Evolutionary conservation across 1,140 invertebrate species (phyloP), one percentile per base, ranked within the genome.

Genomic region (Eciton burchellii): DNA sequence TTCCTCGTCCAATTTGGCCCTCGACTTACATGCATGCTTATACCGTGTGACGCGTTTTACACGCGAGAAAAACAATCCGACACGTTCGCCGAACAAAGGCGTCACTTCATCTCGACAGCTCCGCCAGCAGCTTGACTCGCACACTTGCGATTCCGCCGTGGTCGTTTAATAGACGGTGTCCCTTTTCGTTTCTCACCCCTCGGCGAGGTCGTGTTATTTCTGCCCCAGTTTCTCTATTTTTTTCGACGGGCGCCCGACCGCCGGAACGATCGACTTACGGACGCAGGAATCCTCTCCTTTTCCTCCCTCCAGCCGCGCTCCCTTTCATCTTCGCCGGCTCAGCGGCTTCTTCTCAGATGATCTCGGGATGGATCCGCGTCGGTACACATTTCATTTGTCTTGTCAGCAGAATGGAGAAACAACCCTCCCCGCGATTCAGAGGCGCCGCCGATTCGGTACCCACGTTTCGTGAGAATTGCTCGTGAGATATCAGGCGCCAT

Each of bases 321-420:
- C 65, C 92, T 92, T 93, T 92, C 89, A 93, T 93, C 89, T 92
- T 91, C 59, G 90, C 91, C 92, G 92, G 81, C 88, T 68, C 56
- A 72, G 76, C 82, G 76, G 85, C 81, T 81, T 87, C 81, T 81
- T 87, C 45, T 84, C 86, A 76, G 89, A 87, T 84, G 86, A 87
- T 87, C 90, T 71, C 81, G 83, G 81, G 82, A 91, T 90, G 84
- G 89, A 89, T 73, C 87, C 85, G 70, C 76, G 63, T 90, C 77
- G 84, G 84, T 89, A 89, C 86, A 89, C 89, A 91, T 90, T 91
- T 91, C 90, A 91, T 92, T 92, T 91, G 89, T 92, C 91, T 92
- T 91, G 86, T 90, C 87, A 88, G 63, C 60, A 66, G 79, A 81
- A 82, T 82, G 83, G 84, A n/a, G 63, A 79, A 85, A 84, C 84